Evolutionary conservation across 2,888 invertebrate species (phyloP), one percentile per base, ranked within the genome.

Genomic region (Phalera bucephala): DNA sequence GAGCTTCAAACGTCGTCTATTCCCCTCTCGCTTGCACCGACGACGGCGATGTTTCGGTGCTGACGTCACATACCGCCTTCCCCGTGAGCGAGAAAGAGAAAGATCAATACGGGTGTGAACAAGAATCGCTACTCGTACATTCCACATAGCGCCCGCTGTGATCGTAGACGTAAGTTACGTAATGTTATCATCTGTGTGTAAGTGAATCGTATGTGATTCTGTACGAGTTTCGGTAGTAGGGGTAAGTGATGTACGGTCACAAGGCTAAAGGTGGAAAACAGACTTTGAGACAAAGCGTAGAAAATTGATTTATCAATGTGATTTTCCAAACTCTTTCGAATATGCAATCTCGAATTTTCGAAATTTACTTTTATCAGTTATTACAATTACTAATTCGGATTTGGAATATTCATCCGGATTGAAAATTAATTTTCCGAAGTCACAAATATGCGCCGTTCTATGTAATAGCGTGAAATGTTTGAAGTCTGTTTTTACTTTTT

Each of bases 71-170:
- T 40, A 66, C 67, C 2, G 41, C 60, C 11, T 63, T 66, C 56
- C 68, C 73, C 12, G 51, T 57, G 10, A 34, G 45, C 45, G 66
- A 66, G 35, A 54, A 39, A 20, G 52, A 52, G 33, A 50, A 31
- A 39, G 52, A 46, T 28, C 40, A 36, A 49, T 59, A 59, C 28
- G 61, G 53, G 21, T 64, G 52, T 38, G 82, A 83, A 52, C 57
- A 72, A 35, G 73, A 80, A 40, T 69, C 84, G 11, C 72, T 89
- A 23, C 72, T 89, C 38, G 81, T 85, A 76, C 80, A 82, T 66
- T 74, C 80, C 74, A 81, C 84, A 68, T 84, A 87, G 71, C 77
- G 64, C 59, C 59, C 67, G 65, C 76, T 79, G 80, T 79, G 80
- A 79, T 73, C 56, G 44, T 78, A 76, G 74, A 66, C 53, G 72